Evolutionary conservation across 2,113 vertebrate species (phyloP).

Genomic region (Perca fluviatilis): DNA sequence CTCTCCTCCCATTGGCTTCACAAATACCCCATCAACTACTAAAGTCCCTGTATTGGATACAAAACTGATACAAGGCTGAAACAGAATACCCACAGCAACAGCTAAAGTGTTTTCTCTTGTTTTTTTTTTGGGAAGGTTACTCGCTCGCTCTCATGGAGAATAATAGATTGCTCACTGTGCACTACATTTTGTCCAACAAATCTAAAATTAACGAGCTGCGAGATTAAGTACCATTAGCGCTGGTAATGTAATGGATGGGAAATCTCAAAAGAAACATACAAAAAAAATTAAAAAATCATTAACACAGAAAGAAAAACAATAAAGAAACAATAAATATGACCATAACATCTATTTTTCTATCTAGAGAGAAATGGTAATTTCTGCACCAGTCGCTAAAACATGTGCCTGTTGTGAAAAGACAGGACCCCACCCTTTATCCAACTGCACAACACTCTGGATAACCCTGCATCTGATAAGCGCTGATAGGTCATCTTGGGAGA

Average conservation of each 20-base stretch:
- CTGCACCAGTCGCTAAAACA: not conserved
- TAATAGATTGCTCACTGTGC: conserved; percentile 13
- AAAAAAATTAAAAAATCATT: not conserved
- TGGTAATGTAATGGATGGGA: not conserved
- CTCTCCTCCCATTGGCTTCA: conserved; percentile 10
- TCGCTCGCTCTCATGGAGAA: conserved; percentile 6
- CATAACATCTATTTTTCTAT: conserved; percentile 14
- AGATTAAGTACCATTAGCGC: conserved; percentile 13
- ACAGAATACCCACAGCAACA: conserved; percentile 2
- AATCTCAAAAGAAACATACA: not conserved
- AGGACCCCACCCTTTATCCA: conserved; percentile 31
- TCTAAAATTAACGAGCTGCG: conserved; percentile 24
- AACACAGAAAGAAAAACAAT: not conserved
- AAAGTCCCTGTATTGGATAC: not conserved
- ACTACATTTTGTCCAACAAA: not conserved
- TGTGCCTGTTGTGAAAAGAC: conserved; percentile 7
- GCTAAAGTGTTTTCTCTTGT: not conserved
- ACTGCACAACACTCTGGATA: conserved; percentile 24
- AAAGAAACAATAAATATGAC: conserved; percentile 9
- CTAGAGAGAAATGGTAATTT: not conserved
- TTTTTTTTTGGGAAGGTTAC: not conserved
- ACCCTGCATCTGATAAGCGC: conserved; percentile 62
- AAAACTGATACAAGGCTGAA: not conserved
- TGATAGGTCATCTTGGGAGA: conserved; percentile 65
- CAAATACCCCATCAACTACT: conserved; percentile 31